phyloP scores from a whole-genome alignment of 2,888 invertebrate genomes.

The Aphidoletes aphidimyza region DNA sequence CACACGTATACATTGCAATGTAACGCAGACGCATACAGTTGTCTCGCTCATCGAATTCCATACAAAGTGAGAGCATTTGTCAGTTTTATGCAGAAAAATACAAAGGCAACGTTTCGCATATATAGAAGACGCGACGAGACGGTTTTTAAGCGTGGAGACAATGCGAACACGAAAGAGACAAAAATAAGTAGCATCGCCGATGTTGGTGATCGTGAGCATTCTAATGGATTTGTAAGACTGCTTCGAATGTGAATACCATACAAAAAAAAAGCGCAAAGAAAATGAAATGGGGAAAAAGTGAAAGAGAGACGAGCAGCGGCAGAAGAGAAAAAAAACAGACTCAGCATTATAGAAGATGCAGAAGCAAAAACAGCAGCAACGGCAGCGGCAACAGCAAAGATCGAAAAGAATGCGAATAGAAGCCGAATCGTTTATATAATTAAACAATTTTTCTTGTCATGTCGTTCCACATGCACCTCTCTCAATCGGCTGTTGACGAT shows the following conservation, averaged over 20 bases:
- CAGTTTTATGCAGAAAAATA: slow-evolving; percentile 12
- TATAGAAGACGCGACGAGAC: background rate
- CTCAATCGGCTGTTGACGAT: background rate
- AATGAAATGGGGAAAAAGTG: background rate
- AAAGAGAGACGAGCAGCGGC: background rate
- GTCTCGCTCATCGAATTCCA: background rate
- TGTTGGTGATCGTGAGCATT: slow-evolving; percentile 16
- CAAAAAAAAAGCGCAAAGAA: slow-evolving; percentile 1
- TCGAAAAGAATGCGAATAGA: slow-evolving; percentile 20
- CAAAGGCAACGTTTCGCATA: background rate
- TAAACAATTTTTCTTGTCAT: background rate
- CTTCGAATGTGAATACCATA: background rate
- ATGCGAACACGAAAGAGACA: background rate
- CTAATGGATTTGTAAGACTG: background rate
- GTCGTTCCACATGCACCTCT: background rate
- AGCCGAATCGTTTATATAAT: slow-evolving; percentile 24
- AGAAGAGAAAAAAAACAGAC: too few species aligned
- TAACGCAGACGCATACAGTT: background rate
- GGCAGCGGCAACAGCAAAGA: background rate
- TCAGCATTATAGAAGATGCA: background rate
- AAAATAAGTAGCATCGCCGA: background rate
- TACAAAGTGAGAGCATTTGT: slow-evolving; percentile 11
- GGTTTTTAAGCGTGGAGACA: background rate
- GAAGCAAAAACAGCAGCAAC: background rate
- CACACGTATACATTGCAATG: background rate